phyloP scores from a whole-genome alignment of 2,113 vertebrate genomes.

The Lepisosteus oculatus region DNA sequence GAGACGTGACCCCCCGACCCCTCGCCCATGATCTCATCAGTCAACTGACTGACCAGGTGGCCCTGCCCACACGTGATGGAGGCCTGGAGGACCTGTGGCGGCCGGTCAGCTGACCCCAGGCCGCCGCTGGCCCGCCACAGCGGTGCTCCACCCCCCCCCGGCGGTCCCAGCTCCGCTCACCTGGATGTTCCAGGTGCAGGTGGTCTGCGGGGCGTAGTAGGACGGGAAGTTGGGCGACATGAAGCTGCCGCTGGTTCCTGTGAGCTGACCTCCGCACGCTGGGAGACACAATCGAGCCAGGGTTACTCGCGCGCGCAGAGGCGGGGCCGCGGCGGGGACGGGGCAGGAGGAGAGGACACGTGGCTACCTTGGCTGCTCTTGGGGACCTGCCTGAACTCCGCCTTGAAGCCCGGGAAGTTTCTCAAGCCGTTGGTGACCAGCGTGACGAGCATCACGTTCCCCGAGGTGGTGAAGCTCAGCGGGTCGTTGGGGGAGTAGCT shows the following conservation, averaged over 20 bases:
- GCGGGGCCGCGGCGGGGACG: too few relatives aligned
- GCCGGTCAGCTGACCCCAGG: too few relatives aligned
- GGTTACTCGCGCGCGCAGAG: too few relatives aligned
- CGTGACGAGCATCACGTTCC: conserved; percentile 84
- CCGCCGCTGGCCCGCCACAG: too few relatives aligned
- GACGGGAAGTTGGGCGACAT: conserved; percentile 81
- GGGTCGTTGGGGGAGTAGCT: conserved; percentile 74
- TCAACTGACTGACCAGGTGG: too few relatives aligned
- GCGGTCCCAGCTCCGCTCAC: conserved; percentile 51
- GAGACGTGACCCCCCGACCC: too few relatives aligned
- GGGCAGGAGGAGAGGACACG: too few relatives aligned
- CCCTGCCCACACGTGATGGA: too few relatives aligned
- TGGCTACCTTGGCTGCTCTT: conserved; percentile 45
- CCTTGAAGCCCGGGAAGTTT: conserved; percentile 81
- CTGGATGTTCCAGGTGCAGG: conserved; percentile 81
- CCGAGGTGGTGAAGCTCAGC: conserved; percentile 81
- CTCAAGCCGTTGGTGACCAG: conserved; percentile 68
- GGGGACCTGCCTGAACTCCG: conserved; percentile 71
- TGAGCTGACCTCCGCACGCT: conserved; percentile 68
- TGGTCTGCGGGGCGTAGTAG: conserved; percentile 74
- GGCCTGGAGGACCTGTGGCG: too few relatives aligned
- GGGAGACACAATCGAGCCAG: conserved; percentile 9
- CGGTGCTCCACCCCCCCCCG: too few relatives aligned
- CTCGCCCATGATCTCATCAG: too few relatives aligned
- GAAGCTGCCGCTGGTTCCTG: conserved; percentile 58